phyloP scores from a whole-genome alignment of 2,888 invertebrate species.

The Melitaea athalia region DNA sequence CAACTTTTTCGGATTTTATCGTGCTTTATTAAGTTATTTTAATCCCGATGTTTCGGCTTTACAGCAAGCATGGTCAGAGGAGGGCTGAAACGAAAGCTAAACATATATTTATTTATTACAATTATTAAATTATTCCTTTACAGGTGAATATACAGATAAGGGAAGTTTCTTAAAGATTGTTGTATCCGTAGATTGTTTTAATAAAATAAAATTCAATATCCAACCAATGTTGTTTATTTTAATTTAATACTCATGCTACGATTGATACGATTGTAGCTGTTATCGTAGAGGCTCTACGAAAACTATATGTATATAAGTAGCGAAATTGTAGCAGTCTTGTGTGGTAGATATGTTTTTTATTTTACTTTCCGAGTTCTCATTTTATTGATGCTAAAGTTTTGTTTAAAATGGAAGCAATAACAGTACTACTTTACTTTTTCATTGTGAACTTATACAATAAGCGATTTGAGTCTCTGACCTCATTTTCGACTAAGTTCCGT shows the following conservation, averaged over 20 bases:
- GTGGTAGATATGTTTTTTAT: not conserved
- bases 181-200: not conserved
- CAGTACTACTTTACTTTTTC: not conserved
- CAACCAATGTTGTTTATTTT: not conserved
- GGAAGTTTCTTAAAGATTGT: not conserved
- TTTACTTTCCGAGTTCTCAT: not conserved
- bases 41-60: too few species aligned
- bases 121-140: too few species aligned
- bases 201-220: not conserved
- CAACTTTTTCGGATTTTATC: too few species aligned
- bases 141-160: not conserved
- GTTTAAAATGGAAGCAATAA: not conserved
- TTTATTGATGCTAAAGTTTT: not conserved
- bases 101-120: too few species aligned
- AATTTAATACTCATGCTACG: not conserved
- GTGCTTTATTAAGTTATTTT: too few species aligned
- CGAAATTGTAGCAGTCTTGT: not conserved
- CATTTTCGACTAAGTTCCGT: too few species aligned
- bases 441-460: too few species aligned
- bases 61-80: too few species aligned
- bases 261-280: constrained; percentile 9
- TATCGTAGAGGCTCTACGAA: constrained; percentile 1
- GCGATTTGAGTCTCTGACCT: too few species aligned
- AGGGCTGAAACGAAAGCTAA: too few species aligned
- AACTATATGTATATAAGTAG: not conserved